Evolutionary conservation across 2,797 vertebrate genomes (phyloP).

Genomic region (Tachyglossus aculeatus): DNA sequence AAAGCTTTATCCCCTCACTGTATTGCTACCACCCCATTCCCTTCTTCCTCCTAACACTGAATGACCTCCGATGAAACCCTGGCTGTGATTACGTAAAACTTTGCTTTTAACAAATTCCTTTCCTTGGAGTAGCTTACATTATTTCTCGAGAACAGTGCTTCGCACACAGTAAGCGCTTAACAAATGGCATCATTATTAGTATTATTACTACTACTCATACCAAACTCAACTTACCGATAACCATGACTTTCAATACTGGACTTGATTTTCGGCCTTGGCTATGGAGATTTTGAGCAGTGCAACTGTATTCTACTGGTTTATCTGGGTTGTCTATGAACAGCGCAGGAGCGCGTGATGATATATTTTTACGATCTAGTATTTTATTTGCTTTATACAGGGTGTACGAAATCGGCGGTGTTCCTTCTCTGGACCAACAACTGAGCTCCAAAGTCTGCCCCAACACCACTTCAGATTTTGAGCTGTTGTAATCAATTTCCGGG

Average conservation of each 20-base stretch:
- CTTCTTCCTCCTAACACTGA: no score
- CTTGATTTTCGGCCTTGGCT: slow-evolving; percentile 51
- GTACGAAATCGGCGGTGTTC: slow-evolving; percentile 72
- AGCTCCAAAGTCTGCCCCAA: slow-evolving; percentile 66
- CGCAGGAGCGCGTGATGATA: slow-evolving; percentile 43
- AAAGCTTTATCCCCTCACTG: no score
- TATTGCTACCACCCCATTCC: no score
- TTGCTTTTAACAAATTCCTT: no score
- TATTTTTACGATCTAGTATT: rapidly evolving
- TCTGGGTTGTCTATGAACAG: slow-evolving; percentile 62
- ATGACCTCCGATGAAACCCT: no score
- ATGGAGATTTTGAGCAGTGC: slow-evolving; percentile 70
- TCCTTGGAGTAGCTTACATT: no score
- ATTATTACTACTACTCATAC: no score
- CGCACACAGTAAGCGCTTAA: no score
- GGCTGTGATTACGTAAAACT: no score
- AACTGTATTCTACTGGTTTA: slow-evolving; percentile 59
- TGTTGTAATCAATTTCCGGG: slow-evolving; percentile 62
- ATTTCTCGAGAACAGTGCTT: no score
- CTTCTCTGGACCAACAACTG: slow-evolving; percentile 61
- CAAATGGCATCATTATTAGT: no score
- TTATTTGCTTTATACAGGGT: slow-evolving; percentile 55
- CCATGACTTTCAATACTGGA: slow-evolving; percentile 62
- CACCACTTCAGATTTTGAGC: slow-evolving; percentile 54
- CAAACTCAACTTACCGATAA: slow-evolving; percentile 70